phyloP scores from a whole-genome alignment of 2,888 invertebrate genomes.

The Drosophila mayaguana region DNA sequence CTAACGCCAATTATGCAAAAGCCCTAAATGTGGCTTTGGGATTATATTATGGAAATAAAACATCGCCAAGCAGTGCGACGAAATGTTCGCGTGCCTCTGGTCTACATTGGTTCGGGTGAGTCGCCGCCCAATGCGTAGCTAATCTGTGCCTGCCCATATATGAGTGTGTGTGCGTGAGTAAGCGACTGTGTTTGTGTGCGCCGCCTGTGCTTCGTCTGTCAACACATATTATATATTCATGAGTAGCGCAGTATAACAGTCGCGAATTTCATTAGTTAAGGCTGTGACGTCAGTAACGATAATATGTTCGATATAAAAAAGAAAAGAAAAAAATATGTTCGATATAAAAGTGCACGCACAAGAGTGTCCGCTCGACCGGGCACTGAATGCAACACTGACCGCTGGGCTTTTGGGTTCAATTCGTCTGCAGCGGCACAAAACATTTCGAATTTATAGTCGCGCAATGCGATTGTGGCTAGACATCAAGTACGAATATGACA shows the following conservation, averaged over 20 bases:
- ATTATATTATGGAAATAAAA: slow-evolving; percentile 75
- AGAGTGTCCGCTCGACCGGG: slow-evolving; percentile 21
- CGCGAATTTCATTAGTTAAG: slow-evolving; percentile 8
- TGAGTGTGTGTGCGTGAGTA: not conserved
- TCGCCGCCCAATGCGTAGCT: slow-evolving; percentile 25
- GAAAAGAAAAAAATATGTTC: no score
- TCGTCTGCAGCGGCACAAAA: slow-evolving; percentile 15
- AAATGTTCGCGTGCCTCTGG: slow-evolving; percentile 67
- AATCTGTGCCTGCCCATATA: not conserved
- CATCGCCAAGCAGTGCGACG: slow-evolving; percentile 64
- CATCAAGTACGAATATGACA: slow-evolving; percentile 67
- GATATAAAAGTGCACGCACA: no score
- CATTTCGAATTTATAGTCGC: slow-evolving; percentile 46
- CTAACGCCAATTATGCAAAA: slow-evolving; percentile 24
- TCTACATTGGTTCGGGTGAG: slow-evolving; percentile 80
- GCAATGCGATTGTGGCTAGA: slow-evolving; percentile 5
- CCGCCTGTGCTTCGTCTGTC: slow-evolving; percentile 36
- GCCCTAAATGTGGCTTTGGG: slow-evolving; percentile 80
- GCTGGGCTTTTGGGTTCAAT: slow-evolving; percentile 17
- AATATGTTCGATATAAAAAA: slow-evolving; percentile 24
- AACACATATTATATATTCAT: slow-evolving; percentile 26
- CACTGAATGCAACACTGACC: slow-evolving; percentile 39
- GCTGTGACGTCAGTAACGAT: slow-evolving; percentile 41
- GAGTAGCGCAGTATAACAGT: slow-evolving; percentile 1
- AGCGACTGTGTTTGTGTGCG: not conserved